Base-by-base conservation (phyloP, 2,797 vertebrate genomes). In the Salarias fasciatus region DNA sequence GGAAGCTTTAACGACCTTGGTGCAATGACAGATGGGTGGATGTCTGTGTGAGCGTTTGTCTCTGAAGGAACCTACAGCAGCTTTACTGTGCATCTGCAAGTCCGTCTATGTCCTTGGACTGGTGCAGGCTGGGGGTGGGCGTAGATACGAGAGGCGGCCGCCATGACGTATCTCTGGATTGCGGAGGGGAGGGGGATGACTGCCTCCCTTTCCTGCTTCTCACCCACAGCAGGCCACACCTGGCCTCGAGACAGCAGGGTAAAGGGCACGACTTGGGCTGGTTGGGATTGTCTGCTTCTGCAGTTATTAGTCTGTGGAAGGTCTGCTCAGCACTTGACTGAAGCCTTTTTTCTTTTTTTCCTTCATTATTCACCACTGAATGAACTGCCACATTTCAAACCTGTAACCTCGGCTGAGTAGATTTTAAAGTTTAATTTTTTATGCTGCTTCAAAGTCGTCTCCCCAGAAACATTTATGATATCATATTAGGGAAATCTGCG, bases 1-100 rank as follows among this genome's bases (percentile, higher is more conserved):
- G 79, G 86, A 84, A 86, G 78, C 57, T 75, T 71, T 82, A 78
- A 85, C 78, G 72, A 85, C 77, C 73, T 79, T 53, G 28, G 45
- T 29, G 69, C 48, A 6, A 38, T 75, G 82, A 82, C 69, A 85
- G 79, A 80, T 70, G 45, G 74, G 76, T 71, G 77, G 65, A 52
- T 70, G 56, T 74, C 50, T 73, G 56, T 69, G 38, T 13, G 41
- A 44, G 49, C 11, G 6, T 59, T 68, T 48, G 59, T 33, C 44
- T 49, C 40, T 66, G 67, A 15, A 24, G 49, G 54, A 49, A 58
- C 11, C 62, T 59, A 41, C 56, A 48, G 49, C 41, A 38, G 50
- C 56, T 73, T 78, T 83, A 59, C 46, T 30, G n/a, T 61, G 69
- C 51, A 28, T 69, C 53, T 75, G 43, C 65, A 53, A 53, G 29